Evolutionary conservation across 2,113 vertebrate species (phyloP).

Genomic region (Chrysochloris asiatica): DNA sequence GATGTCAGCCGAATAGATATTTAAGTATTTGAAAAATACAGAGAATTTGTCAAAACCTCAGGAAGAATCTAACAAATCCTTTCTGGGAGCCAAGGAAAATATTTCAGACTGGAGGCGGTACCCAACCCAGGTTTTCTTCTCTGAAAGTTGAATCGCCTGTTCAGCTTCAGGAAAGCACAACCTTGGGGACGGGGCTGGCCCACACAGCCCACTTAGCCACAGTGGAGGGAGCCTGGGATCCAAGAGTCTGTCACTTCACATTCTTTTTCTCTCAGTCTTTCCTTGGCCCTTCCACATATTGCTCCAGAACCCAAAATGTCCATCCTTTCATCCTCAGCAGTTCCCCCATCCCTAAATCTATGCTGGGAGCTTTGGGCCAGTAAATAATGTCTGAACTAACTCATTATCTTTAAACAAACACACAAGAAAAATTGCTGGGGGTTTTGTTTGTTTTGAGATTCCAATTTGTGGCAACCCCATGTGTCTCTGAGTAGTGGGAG

Average conservation of each 20-base stretch:
- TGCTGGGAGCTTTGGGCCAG: neutral
- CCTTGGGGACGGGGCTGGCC: neutral
- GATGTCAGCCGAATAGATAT: conserved; percentile 74
- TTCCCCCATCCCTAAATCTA: neutral
- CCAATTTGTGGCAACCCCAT: neutral
- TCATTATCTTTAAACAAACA: neutral
- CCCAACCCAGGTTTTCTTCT: conserved; percentile 2
- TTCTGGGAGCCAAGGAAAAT: conserved; percentile 67
- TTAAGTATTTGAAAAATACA: conserved; percentile 74
- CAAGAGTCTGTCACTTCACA: neutral
- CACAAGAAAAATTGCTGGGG: neutral
- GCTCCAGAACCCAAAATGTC: neutral
- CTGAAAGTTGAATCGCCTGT: neutral
- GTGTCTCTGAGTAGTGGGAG: neutral
- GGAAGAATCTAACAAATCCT: conserved; percentile 66
- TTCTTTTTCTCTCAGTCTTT: neutral
- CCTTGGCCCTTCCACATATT: neutral
- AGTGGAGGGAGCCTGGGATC: neutral
- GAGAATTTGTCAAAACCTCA: conserved; percentile 77
- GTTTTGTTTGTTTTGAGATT: no score
- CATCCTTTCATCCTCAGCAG: neutral
- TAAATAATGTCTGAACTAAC: neutral
- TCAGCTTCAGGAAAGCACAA: neutral
- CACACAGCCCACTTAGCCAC: neutral
- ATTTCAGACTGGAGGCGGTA: conserved; percentile 74